These are phyloP conservation scores for Apocheima hispidaria DNA, from an alignment of 2,888 invertebrate species.

Conservation along the genomic window DNA sequence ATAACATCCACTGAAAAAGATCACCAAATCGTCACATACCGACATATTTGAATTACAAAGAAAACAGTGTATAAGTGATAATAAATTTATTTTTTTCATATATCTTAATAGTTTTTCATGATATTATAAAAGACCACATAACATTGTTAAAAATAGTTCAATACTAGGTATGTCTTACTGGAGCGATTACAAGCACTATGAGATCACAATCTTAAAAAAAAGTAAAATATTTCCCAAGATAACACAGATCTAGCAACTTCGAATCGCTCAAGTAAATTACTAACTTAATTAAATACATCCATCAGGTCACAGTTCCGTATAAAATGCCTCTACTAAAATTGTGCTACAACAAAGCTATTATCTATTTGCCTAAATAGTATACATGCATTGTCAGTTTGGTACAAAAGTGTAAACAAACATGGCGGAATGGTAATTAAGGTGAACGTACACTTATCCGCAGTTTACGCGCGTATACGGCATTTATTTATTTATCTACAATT, in stretches of 20 bases:
- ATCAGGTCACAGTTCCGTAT: conserved; percentile 1
- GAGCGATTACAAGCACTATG: not conserved
- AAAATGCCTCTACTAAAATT: conserved; percentile 6
- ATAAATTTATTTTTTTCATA: not conserved
- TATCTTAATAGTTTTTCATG: not conserved
- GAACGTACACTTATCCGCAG: too few species aligned
- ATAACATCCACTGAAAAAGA: too few species aligned
- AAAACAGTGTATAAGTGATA: not conserved
- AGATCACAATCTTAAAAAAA: not conserved
- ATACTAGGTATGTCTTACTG: not conserved
- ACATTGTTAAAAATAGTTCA: not conserved
- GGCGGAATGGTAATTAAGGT: not conserved
- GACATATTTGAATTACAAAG: not conserved
- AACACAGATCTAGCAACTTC: not conserved
- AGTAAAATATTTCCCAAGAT: too few species aligned
- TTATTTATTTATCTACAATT: too few species aligned
- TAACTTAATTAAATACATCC: not conserved
- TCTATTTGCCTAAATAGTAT: not conserved
- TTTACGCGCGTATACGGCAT: too few species aligned
- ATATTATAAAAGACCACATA: not conserved
- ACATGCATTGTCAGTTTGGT: not conserved
- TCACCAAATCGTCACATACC: too few species aligned
- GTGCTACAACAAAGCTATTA: not conserved
- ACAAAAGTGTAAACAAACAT: not conserved
- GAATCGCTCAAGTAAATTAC: not conserved